phyloP scores from a whole-genome alignment of 35 echinoderm and acorn worm species.

The Apostichopus parvimensis region DNA sequence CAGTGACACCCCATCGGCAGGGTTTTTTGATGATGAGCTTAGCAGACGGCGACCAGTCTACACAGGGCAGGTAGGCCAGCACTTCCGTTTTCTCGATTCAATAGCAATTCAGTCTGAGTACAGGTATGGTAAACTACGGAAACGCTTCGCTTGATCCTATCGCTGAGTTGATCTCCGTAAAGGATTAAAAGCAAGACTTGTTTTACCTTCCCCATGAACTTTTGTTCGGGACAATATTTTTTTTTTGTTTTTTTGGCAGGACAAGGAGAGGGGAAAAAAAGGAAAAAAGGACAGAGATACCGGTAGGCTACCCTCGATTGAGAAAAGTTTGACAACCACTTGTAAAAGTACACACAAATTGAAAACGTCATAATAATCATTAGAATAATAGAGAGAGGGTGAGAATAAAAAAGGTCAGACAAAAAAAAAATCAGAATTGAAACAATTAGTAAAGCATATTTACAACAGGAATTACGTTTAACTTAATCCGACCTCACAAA shows the following conservation, averaged over 20 bases:
- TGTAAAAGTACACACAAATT: too few species aligned
- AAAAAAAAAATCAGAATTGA: background rate
- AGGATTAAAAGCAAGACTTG: background rate
- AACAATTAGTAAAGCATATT: background rate
- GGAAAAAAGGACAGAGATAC: conserved; percentile 5
- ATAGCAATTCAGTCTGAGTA: background rate
- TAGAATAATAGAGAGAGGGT: background rate
- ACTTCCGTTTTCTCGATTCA: background rate
- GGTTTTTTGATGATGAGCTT: conserved; percentile 32
- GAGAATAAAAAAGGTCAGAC: background rate
- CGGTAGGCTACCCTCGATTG: background rate
- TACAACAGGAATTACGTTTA: conserved; percentile 8
- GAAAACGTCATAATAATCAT: background rate
- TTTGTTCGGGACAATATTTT: too few species aligned
- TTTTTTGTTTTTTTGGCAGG: background rate
- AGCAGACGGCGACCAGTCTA: conserved; percentile 15
- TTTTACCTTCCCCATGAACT: conserved; percentile 13
- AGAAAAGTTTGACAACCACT: background rate
- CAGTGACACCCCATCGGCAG: conserved; percentile 11
- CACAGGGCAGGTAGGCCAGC: conserved; percentile 28
- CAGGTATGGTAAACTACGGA: conserved; percentile 15
- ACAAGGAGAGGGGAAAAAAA: background rate
- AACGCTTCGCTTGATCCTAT: conserved; percentile 22
- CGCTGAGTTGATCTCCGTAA: background rate
- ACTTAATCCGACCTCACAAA: background rate